These are phyloP conservation scores for Morpho helenor DNA, from an alignment of 2,888 invertebrate genomes.

Conservation along the genomic window DNA sequence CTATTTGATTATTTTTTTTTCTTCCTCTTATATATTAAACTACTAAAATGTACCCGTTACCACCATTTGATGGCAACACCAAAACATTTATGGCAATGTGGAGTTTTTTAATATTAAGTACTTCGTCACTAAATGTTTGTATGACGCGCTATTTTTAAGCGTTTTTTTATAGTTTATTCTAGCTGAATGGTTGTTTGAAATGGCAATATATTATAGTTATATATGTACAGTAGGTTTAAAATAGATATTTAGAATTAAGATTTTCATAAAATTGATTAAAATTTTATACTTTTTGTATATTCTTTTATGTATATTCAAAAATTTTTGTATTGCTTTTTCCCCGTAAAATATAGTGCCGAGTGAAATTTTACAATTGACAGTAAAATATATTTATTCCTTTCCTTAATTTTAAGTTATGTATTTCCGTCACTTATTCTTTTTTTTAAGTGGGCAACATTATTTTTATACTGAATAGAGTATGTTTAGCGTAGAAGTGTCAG, in stretches of 20 bases:
- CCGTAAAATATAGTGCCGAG: not conserved
- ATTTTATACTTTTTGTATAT: not conserved
- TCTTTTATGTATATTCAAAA: not conserved
- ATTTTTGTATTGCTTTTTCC: not conserved
- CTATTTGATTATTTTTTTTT: too few species aligned
- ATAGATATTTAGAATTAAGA: not conserved
- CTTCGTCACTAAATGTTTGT: not conserved
- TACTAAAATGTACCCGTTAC: slow-evolving; percentile 11
- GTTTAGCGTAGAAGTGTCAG: slow-evolving; percentile 59
- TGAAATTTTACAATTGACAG: not conserved
- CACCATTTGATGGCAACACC: slow-evolving; percentile 11
- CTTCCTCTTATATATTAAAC: too few species aligned
- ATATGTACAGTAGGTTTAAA: slow-evolving; percentile 2
- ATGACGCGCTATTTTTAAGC: slow-evolving; percentile 5
- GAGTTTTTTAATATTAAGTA: not conserved
- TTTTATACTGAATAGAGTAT: slow-evolving; percentile 6
- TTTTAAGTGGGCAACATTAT: slow-evolving; percentile 2
- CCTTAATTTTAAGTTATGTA: not conserved
- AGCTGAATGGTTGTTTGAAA: slow-evolving; percentile 10
- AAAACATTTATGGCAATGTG: slow-evolving; percentile 13
- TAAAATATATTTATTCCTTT: not conserved
- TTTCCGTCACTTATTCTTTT: not conserved
- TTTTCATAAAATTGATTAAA: not conserved
- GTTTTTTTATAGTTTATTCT: slow-evolving; percentile 2
- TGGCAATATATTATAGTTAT: slow-evolving; percentile 12